Evolutionary conservation across 2,888 invertebrate genomes (phyloP).

Genomic region (Meiosimyza platycephala): DNA sequence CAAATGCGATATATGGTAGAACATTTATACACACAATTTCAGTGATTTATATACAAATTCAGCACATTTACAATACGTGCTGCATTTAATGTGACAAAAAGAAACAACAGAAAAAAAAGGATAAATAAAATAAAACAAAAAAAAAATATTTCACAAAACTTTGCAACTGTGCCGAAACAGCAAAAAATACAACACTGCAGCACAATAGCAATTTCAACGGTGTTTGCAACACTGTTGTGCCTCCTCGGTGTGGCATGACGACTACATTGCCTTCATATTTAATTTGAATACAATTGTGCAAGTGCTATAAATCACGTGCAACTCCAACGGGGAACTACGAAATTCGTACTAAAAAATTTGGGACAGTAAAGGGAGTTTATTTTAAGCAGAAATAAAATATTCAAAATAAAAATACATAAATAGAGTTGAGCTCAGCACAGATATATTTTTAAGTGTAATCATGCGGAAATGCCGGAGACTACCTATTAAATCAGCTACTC

Average conservation of each 20-base stretch:
- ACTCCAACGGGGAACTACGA: no score
- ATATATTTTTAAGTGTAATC: conserved; percentile 29
- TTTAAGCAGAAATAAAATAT: no score
- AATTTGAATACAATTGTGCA: background rate
- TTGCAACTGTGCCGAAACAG: background rate
- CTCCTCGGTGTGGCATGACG: background rate
- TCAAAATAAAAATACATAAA: background rate
- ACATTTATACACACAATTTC: background rate
- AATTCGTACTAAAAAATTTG: no score
- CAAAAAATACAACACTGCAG: background rate
- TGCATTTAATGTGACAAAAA: conserved; percentile 17
- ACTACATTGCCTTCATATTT: background rate
- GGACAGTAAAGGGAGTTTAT: no score
- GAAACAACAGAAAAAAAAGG: no score
- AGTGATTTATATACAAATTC: conserved; percentile 10
- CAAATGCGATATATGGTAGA: no score
- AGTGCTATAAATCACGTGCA: no score
- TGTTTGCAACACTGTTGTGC: conserved; percentile 14
- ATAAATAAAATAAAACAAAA: background rate
- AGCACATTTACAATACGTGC: conserved; percentile 4
- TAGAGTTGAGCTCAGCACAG: background rate
- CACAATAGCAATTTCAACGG: background rate
- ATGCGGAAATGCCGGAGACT: conserved; percentile 34
- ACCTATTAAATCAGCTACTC: conserved; percentile 30
- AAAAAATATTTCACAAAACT: background rate